Conservation (phyloP, 2,113 vertebrate species). For the Brienomyrus brachyistius region DNA sequence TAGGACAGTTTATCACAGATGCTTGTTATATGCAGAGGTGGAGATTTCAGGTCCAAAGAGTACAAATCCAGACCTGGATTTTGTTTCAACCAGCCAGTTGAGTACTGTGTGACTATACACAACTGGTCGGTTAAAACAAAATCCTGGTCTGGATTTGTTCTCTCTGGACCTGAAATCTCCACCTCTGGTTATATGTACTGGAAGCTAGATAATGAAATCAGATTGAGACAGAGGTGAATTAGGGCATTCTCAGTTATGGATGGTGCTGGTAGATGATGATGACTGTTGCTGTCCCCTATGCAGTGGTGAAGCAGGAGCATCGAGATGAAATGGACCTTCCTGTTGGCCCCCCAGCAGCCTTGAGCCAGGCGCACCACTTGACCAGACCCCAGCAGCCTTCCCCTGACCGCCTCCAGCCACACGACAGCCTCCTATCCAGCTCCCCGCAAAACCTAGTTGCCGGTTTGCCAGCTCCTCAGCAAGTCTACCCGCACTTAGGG, state of each 20-base stretch:
- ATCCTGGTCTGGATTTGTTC: too few relatives aligned
- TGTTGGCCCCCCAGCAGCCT: slow-evolving; percentile 61
- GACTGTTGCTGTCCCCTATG: slow-evolving; percentile 28
- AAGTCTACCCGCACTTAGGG: slow-evolving; percentile 70
- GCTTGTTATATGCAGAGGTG: not conserved
- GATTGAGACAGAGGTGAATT: not conserved
- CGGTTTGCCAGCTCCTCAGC: slow-evolving; percentile 65
- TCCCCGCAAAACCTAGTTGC: slow-evolving; percentile 74
- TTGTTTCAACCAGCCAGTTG: too few relatives aligned
- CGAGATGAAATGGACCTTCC: slow-evolving; percentile 82
- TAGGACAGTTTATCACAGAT: not conserved
- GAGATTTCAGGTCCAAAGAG: too few relatives aligned
- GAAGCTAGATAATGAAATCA: not conserved
- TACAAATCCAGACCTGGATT: too few relatives aligned
- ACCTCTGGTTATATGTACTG: too few relatives aligned
- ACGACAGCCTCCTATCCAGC: slow-evolving; percentile 72
- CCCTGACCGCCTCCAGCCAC: slow-evolving; percentile 73
- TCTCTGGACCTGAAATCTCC: too few relatives aligned
- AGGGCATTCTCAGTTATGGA: not conserved
- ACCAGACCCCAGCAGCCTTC: slow-evolving; percentile 77
- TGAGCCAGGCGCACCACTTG: slow-evolving; percentile 61
- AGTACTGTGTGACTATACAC: too few relatives aligned
- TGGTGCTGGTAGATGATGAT: not conserved
- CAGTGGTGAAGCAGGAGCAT: slow-evolving; percentile 93
- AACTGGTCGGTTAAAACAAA: too few relatives aligned